Evolutionary conservation across 2,113 vertebrate genomes (phyloP), one percentile per base, ranked within the genome.

Genomic region (Aleadryas rufinucha): DNA sequence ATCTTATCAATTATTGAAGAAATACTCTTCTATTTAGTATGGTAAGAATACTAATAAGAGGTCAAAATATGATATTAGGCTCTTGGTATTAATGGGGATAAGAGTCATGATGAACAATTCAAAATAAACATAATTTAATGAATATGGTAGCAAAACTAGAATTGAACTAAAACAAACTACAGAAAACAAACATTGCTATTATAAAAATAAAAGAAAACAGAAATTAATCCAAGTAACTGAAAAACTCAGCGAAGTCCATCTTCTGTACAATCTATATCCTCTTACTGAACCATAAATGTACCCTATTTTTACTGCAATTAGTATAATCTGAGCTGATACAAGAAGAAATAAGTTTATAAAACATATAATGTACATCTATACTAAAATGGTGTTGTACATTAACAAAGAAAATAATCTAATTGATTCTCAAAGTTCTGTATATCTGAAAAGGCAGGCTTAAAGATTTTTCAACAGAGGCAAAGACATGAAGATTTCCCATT

Each of bases 1-100:
- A 93, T 91, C 85, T 95, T 96, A 97, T 95, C 95, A 97, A 97
- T 97, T 97, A 97, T 92, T 97, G 86, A 97, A 97, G 87, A 94
- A 97, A 97, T 39, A 64, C 39, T 84, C 79, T 86, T 68, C 75
- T 42, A 31, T 87, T 90, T 89, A 60, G 24, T 60, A 89, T 42
- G 64, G 37, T 27, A 72, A 94, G 78, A 96, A 96, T 92, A 92
- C 56, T 95, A 94, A 95, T 93, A 94, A 52, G 30, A 85, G 74
- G 69, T 93, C 60, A 90, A 95, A 89, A 83, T 52, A 52, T 33
- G 93, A 83, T 57, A 76, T 68, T 42, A 54, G 23, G 19, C n/a
- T 88, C 17, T 95, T 94, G 23, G 57, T 92, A 50, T 69, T 71
- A 68, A 87, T 10, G 8, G 5, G 33, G 27, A 6, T 24, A 93